phyloP scores from a whole-genome alignment of 2,888 invertebrate genomes.

The Germaria angustata region DNA sequence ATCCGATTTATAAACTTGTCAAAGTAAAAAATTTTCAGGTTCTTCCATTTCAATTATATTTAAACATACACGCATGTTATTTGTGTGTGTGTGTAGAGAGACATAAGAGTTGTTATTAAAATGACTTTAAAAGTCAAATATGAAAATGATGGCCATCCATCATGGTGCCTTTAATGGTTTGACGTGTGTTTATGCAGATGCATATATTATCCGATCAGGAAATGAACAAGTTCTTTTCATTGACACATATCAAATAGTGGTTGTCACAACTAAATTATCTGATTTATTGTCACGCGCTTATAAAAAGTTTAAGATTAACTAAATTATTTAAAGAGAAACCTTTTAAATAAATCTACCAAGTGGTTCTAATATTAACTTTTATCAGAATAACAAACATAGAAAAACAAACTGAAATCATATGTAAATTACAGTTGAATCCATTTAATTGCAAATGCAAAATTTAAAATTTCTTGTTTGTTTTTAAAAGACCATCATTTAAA shows the following conservation, averaged over 20 bases:
- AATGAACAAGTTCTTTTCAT: background rate
- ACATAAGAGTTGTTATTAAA: background rate
- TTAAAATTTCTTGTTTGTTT: too few relatives aligned
- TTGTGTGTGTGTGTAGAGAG: background rate
- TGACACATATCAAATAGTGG: too few relatives aligned
- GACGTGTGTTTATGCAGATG: background rate
- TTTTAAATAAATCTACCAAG: too few relatives aligned
- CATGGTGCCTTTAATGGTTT: background rate
- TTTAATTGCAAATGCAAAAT: too few relatives aligned
- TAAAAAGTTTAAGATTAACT: too few relatives aligned
- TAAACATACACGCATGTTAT: background rate
- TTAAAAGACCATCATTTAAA: too few relatives aligned
- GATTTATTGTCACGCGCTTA: background rate
- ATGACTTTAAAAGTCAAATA: background rate
- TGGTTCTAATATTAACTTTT: too few relatives aligned
- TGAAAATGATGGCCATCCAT: background rate
- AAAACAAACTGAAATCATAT: too few relatives aligned
- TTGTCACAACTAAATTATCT: background rate
- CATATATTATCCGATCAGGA: background rate
- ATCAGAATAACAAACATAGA: too few relatives aligned
- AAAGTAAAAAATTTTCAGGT: conserved; percentile 3
- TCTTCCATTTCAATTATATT: conserved; percentile 9
- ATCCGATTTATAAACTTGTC: conserved; percentile 39
- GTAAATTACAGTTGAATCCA: too few relatives aligned
- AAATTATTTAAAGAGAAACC: too few relatives aligned